A percentile compares a stretch with the other conserved stretches of the same genome.
Conservation (phyloP, 2,888 invertebrate genomes). For the Dasypolia templi region DNA sequence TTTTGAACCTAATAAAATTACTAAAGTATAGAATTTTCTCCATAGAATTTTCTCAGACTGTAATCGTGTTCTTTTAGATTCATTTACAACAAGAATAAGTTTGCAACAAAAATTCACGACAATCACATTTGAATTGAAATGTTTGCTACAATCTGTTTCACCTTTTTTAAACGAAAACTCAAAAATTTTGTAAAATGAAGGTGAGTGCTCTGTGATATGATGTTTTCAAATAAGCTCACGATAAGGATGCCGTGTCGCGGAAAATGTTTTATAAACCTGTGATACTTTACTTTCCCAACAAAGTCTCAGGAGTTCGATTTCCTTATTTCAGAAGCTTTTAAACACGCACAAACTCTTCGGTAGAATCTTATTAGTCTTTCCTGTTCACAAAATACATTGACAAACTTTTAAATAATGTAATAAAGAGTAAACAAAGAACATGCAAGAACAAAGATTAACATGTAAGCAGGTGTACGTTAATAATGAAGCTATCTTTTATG, state of each 20-base stretch:
- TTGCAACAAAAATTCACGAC: constrained; percentile 8
- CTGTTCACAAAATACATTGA: constrained; percentile 33
- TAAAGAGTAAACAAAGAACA: constrained; percentile 44
- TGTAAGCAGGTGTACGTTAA: constrained; percentile 49
- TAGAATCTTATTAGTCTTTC: constrained; percentile 53
- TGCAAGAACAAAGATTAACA: constrained; percentile 47
- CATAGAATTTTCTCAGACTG: background rate
- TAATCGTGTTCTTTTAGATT: background rate
- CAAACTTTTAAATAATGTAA: constrained; percentile 55
- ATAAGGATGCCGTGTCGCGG: constrained; percentile 54
- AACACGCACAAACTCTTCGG: constrained; percentile 53
- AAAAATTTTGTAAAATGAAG: constrained; percentile 55
- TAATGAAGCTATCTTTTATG: constrained; percentile 55
- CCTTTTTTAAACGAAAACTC: constrained; percentile 41
- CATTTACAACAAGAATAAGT: background rate
- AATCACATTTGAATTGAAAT: constrained; percentile 30
- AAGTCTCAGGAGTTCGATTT: constrained; percentile 64
- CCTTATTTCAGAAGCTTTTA: constrained; percentile 64
- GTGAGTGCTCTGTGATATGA: constrained; percentile 61
- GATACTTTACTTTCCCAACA: constrained; percentile 64
- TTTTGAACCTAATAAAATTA: background rate
- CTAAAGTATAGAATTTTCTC: background rate
- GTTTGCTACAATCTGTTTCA: constrained; percentile 35
- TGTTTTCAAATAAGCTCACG: constrained; percentile 65
- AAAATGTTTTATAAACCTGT: constrained; percentile 64